These are phyloP conservation scores for Papilio elwesi DNA, from an alignment of 2,888 invertebrate species.

Conservation along the genomic window DNA sequence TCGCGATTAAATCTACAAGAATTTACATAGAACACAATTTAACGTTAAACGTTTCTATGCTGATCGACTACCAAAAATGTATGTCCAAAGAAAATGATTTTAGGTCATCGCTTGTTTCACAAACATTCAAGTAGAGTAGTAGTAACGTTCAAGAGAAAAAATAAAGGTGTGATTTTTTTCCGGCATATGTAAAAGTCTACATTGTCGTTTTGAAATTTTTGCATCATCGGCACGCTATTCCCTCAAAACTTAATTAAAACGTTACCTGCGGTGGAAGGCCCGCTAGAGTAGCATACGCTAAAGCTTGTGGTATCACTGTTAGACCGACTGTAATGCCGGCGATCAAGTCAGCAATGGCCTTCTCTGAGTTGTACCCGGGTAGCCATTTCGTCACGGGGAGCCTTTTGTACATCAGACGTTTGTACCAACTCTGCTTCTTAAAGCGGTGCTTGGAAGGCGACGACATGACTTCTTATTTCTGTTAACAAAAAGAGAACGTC, in stretches of 20 bases:
- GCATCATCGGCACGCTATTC: background rate
- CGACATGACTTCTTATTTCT: conserved; percentile 58
- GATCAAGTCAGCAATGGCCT: conserved; percentile 92
- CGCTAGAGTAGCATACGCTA: conserved; percentile 96
- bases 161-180: background rate
- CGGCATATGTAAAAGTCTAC: too few species aligned
- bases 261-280: conserved; percentile 92
- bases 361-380: conserved; percentile 89
- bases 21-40: background rate
- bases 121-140: conserved; percentile 6
- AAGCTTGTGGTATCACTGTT: conserved; percentile 95
- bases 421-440: conserved; percentile 71
- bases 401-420: conserved; percentile 74
- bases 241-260: conserved; percentile 3
- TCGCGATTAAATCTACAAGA: too few species aligned
- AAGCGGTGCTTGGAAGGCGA: conserved; percentile 76
- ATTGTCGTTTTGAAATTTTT: background rate
- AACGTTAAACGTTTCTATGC: background rate
- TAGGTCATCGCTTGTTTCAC: background rate
- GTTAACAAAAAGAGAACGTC: conserved; percentile 13
- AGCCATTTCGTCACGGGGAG: conserved; percentile 90
- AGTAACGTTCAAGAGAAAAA: background rate
- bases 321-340: conserved; percentile 97
- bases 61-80: conserved; percentile 8
- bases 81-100: conserved; percentile 9